A percentile compares a stretch with the other conserved stretches of the same genome.
Evolutionary conservation across 2,888 invertebrate species (phyloP).

Genomic region (Onthophagus sagittarius): DNA sequence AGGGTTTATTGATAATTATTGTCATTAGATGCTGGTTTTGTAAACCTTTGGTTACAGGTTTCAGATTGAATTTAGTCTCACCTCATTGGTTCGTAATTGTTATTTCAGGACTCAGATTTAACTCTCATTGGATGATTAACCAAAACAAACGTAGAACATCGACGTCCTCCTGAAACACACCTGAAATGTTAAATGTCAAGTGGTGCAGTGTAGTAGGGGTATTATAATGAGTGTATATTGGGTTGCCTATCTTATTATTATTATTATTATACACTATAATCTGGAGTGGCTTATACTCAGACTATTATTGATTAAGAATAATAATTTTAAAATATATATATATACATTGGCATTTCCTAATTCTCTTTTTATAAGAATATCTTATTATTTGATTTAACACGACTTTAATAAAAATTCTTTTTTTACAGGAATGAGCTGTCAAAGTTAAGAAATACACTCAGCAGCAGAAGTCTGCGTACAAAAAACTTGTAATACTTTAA

Average conservation of each 20-base stretch:
- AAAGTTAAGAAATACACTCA: too few relatives aligned
- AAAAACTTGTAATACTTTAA: too few relatives aligned
- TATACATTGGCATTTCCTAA: too few relatives aligned
- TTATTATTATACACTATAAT: too few relatives aligned
- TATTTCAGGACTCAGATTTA: not conserved
- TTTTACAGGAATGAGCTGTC: too few relatives aligned
- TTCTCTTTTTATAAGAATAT: too few relatives aligned
- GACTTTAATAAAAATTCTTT: too few relatives aligned
- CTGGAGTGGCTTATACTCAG: too few relatives aligned
- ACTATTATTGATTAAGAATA: not conserved
- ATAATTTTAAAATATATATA: not conserved
- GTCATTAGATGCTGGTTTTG: conserved; percentile 12
- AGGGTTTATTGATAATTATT: conserved; percentile 15
- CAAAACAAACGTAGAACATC: not conserved
- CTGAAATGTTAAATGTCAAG: conserved; percentile 17
- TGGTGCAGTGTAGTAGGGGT: not conserved
- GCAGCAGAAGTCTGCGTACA: too few relatives aligned
- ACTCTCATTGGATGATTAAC: conserved; percentile 14
- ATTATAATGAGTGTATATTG: not conserved
- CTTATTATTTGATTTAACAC: too few relatives aligned
- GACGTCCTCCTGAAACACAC: conserved; percentile 7
- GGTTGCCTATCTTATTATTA: conserved; percentile 5
- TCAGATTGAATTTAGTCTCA: not conserved
- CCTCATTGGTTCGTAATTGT: not conserved
- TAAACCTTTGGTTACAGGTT: not conserved